phyloP scores from a whole-genome alignment of 2,113 vertebrate species.

The Sebastes fasciatus region DNA sequence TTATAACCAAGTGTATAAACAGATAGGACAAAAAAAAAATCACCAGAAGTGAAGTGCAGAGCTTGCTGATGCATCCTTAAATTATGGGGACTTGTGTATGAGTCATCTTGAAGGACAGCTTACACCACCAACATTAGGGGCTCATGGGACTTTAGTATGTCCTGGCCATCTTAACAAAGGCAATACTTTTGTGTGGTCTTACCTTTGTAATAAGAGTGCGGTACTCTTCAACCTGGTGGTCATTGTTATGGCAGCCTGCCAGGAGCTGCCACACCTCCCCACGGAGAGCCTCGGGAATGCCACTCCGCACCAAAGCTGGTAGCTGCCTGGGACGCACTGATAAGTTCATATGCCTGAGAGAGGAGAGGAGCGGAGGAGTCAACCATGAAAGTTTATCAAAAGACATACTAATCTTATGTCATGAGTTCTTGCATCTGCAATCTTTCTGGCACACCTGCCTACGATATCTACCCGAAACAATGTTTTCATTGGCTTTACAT shows the following conservation, averaged over 20 bases:
- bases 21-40: background rate
- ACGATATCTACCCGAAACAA: background rate
- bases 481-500: background rate
- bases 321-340: constrained; percentile 93
- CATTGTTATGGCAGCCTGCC: constrained; percentile 98
- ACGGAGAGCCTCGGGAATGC: constrained; percentile 95
- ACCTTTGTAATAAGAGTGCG: constrained; percentile 99
- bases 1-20: background rate
- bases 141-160: background rate
- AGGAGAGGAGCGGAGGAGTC: background rate
- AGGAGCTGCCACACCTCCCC: constrained; percentile 99
- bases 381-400: background rate
- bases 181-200: constrained; percentile 47
- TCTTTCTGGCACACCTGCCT: background rate
- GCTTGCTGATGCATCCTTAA: background rate
- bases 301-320: constrained; percentile 92
- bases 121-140: background rate
- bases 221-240: constrained; percentile 98
- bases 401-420: background rate
- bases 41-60: background rate
- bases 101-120: background rate
- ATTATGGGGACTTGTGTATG: background rate
- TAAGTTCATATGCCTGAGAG: constrained; percentile 93
- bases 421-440: background rate
- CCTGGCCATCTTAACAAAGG: background rate